phyloP scores from a whole-genome alignment of 2,797 vertebrate species.

The Brachyrhaphis roseni region DNA sequence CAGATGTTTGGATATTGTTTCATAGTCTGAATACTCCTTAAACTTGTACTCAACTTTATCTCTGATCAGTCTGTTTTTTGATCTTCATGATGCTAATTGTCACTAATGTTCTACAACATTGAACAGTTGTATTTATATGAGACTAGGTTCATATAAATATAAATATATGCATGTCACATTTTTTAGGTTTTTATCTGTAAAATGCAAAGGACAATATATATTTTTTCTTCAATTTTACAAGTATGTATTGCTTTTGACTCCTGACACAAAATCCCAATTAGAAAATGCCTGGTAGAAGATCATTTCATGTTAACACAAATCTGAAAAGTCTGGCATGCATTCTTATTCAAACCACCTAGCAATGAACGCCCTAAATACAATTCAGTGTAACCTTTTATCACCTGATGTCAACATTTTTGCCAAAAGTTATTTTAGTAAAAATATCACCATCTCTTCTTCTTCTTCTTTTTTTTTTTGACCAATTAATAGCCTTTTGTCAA shows the following conservation, averaged over 20 bases:
- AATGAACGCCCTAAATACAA: background rate
- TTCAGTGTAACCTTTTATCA: background rate
- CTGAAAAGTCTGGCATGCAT: background rate
- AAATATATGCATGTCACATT: background rate
- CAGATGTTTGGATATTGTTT: background rate
- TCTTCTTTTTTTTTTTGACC: slow-evolving; percentile 28
- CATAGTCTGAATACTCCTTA: background rate
- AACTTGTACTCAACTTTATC: background rate
- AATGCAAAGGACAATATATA: too few relatives aligned
- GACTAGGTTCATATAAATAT: background rate
- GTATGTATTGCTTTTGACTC: background rate
- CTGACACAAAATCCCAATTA: background rate
- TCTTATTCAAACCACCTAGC: background rate
- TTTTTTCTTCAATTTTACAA: background rate
- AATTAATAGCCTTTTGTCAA: slow-evolving; percentile 64
- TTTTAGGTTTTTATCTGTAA: background rate
- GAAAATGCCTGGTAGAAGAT: background rate
- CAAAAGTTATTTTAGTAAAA: too few relatives aligned
- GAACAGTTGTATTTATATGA: background rate
- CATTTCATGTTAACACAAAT: background rate
- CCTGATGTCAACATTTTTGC: too few relatives aligned
- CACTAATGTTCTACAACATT: background rate
- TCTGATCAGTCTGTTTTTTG: background rate
- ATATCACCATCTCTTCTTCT: too few relatives aligned
- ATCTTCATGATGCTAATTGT: background rate